These are phyloP conservation scores for Menidia beryllina DNA, from an alignment of 2,113 vertebrate genomes.

Conservation along the genomic window DNA sequence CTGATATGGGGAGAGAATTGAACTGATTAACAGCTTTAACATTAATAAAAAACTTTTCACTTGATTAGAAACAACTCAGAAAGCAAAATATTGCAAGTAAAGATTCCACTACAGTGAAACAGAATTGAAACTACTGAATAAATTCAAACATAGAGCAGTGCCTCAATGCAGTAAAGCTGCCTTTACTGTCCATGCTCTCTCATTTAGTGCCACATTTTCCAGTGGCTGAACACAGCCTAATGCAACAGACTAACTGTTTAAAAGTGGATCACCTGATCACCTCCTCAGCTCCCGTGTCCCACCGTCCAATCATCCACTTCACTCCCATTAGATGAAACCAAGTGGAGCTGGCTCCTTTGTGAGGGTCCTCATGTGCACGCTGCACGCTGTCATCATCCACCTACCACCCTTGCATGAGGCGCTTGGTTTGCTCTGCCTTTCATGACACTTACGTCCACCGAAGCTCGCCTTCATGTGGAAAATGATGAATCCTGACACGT, in stretches of 20 bases:
- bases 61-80: too few relatives aligned
- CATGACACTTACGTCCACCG: background rate
- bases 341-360: conserved; percentile 51
- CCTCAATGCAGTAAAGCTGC: too few relatives aligned
- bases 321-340: conserved; percentile 60
- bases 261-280: conserved; percentile 39
- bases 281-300: conserved; percentile 42
- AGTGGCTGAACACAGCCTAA: conserved; percentile 12
- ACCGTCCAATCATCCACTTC: conserved; percentile 65
- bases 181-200: too few relatives aligned
- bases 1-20: background rate
- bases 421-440: conserved; percentile 42
- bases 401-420: conserved; percentile 51
- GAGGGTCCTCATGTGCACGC: conserved; percentile 57
- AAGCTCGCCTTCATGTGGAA: conserved; percentile 8
- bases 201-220: conserved; percentile 17
- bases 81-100: too few relatives aligned
- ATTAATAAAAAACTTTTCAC: background rate
- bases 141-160: too few relatives aligned
- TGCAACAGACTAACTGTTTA: background rate
- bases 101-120: too few relatives aligned
- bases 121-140: too few relatives aligned
- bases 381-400: conserved; percentile 54
- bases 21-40: background rate
- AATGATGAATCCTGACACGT: conserved; percentile 17